Base-by-base conservation (phyloP, 2,113 vertebrate species). In the Xiphias gladius region DNA sequence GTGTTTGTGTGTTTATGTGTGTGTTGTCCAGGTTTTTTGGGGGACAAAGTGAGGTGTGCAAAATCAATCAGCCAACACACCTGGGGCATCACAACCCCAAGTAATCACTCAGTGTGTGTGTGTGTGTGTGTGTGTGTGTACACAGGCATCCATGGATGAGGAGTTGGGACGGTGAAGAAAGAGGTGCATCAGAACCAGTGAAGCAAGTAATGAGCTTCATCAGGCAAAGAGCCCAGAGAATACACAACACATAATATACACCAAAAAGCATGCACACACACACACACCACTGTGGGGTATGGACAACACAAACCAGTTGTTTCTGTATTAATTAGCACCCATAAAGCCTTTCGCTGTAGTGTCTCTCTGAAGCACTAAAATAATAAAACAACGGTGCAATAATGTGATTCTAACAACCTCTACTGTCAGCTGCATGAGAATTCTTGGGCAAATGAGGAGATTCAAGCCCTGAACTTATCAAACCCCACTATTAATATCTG, bases 241-340 rank as follows among this genome's bases (percentile, higher is more conserved):
- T 43, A 85, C 58, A 82, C 78, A 89, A 79, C 74, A 76, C 69
- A 84, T 43, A 46, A 48, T 39, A 10, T 7, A 10, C 58, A 62
- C 41, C 32, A 3, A 35, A 35, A 35, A 35, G 32, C 58, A 84
- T 24, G 62, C 43, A n/a, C 46, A 78, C 65, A 37, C 30, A 55
- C 57, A 39, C 73, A 54, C 77, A 54, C 22, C 11, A 64, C 88
- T 88, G 79, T 69, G 70, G 79, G 85, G 78, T 69, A 87, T 77
- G 71, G 81, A 81, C 78, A 84, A 73, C 64, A 65, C 74, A 86
- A 73, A 86, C 69, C 80, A 63, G 52, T 88, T 90, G 64, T 85
- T 90, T 88, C 67, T 79, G 79, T 91, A 89, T 89, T 93, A 90
- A 92, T 93, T 91, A 90, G 80, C 87, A 89, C 89, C 79, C 84